Conservation (phyloP, 1,140 invertebrate species). For the Mamestra configurata region DNA sequence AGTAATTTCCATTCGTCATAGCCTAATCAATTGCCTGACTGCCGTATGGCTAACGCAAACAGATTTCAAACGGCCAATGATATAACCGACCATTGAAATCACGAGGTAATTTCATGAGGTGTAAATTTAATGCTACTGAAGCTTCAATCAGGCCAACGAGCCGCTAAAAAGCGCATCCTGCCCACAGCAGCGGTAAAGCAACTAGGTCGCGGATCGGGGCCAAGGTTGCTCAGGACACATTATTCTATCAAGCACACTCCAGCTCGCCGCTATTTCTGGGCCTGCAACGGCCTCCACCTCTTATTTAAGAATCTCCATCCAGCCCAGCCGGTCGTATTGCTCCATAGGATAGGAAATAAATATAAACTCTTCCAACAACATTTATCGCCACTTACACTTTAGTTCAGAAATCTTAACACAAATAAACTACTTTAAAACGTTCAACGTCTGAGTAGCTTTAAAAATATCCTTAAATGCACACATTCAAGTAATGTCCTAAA, state of each 20-base stretch:
- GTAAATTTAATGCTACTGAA: constrained; percentile 25
- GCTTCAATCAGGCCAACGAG: constrained; percentile 43
- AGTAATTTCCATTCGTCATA: too few relatives aligned
- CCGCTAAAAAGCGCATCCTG: constrained; percentile 72
- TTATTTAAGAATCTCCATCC: constrained; percentile 51
- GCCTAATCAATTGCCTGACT: not conserved
- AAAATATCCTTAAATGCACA: constrained; percentile 65
- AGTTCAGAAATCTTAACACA: constrained; percentile 38
- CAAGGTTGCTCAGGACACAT: constrained; percentile 78
- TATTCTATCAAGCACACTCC: constrained; percentile 80
- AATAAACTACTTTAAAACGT: constrained; percentile 25
- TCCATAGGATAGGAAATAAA: constrained; percentile 18
- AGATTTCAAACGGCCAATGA: not conserved
- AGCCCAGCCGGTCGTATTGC: constrained; percentile 11
- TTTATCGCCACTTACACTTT: constrained; percentile 25
- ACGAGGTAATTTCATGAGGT: constrained; percentile 32
- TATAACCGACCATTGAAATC: constrained; percentile 9
- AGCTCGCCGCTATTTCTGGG: constrained; percentile 69
- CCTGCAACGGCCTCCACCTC: constrained; percentile 54
- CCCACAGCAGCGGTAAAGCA: constrained; percentile 56
- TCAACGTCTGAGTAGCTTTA: constrained; percentile 28
- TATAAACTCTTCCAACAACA: constrained; percentile 31
- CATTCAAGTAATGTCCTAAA: constrained; percentile 72
- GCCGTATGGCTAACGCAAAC: not conserved
- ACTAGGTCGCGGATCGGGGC: constrained; percentile 76